Percentiles rank a stretch among this genome's conserved stretches.
These are phyloP conservation scores for Willowsia nigromaculata DNA, from an alignment of 2,888 invertebrate species.

Conservation along the genomic window DNA sequence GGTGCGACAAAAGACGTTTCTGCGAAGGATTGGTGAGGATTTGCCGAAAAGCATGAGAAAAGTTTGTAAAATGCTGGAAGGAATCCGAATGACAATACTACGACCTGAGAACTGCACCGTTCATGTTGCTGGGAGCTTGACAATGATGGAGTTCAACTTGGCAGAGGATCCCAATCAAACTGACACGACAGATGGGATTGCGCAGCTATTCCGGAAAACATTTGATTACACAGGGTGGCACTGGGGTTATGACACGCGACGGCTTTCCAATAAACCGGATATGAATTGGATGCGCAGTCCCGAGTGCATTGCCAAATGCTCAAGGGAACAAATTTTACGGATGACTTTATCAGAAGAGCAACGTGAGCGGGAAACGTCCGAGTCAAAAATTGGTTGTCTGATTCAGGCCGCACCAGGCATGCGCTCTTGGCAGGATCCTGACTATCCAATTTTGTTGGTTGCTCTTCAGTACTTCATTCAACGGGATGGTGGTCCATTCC, in stretches of 20 bases:
- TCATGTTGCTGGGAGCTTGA: conserved; percentile 87
- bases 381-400: not conserved
- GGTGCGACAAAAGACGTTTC: conserved; percentile 88
- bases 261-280: conserved; percentile 73
- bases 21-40: conserved; percentile 80
- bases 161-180: conserved; percentile 60
- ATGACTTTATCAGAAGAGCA: conserved; percentile 15
- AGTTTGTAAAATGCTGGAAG: conserved; percentile 82
- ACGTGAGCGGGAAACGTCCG: not conserved
- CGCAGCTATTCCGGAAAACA: conserved; percentile 37
- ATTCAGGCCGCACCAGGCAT: conserved; percentile 36
- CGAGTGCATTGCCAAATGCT: conserved; percentile 40
- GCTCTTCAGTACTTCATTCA: conserved; percentile 93
- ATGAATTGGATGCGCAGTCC: conserved; percentile 70
- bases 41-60: conserved; percentile 67
- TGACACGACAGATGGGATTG: conserved; percentile 25
- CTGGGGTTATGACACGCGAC: conserved; percentile 59
- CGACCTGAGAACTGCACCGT: conserved; percentile 84
- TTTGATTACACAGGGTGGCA: conserved; percentile 57
- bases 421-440: conserved; percentile 84
- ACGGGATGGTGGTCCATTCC: conserved; percentile 84
- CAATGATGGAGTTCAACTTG: conserved; percentile 69
- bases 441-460: conserved; percentile 87
- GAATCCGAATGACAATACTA: conserved; percentile 84
- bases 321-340: conserved; percentile 83